Base-by-base conservation (phyloP, 2,888 invertebrate genomes). In the Dryococelus australis region DNA sequence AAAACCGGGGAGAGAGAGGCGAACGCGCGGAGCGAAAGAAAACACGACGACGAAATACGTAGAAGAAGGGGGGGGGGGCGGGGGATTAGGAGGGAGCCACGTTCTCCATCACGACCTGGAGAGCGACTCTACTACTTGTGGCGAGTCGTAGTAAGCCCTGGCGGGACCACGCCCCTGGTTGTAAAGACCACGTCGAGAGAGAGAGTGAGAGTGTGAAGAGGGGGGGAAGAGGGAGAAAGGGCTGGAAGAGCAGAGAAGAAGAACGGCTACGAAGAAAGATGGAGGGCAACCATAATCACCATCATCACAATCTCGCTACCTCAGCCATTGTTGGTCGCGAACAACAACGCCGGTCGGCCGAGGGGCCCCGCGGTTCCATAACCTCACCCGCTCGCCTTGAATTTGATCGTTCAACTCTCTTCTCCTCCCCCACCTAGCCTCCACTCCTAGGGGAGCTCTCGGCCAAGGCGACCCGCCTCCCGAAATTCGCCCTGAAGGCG, bases 341-440 rank as follows among this genome's bases (percentile, higher is more conserved):
- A 65, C 65, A 65, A 65, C 65, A n/a, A 65, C 24, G 24, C 24
- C 20, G 24, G 65, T 24, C 65, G 65, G 24, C n/a, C n/a, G n/a
- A n/a, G n/a, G 3, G 51, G 51, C 12, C 51, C 65, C 65, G 65
- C 47, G 47, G 47, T 47, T 47, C 47, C 47, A 47, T 47, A 47
- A 47, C 47, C 47, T 85, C 85, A 86, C 86, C 26, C n/a, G 86
- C 86, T 87, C 87, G 86, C 87, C 87, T 87, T 87, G 87, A 86
- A 84, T 43, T 20, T 87, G 87, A 87, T 26, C 87, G 65, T 87
- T 87, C 87, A 87, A 86, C 87, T 87, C 86, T 43, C 16, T 2
- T 47, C 43, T 51, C 51, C 28, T 13, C 26, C 27, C 85, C 51
- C 26, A 20, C 43, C 53, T 12, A 2, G 65, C 20, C 20, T 20